Base-by-base conservation (phyloP, 2,888 invertebrate species). In the Miltochrista miniata region DNA sequence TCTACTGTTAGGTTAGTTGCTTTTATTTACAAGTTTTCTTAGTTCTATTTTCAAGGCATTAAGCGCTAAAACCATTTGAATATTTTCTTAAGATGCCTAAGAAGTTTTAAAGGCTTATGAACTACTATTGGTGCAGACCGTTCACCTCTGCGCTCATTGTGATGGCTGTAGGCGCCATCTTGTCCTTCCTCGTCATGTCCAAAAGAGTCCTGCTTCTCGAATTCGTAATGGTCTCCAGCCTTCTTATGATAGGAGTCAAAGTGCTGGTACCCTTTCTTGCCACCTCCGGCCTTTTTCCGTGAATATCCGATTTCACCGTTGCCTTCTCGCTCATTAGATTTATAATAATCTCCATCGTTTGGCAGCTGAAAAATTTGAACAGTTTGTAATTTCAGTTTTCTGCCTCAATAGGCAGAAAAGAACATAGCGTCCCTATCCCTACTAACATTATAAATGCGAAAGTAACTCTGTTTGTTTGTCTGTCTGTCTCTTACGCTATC, bases 161-260 rank as follows among this genome's bases (percentile, higher is more conserved):
- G 80, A 53, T 89, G 81, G 62, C 86, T 87, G 75, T 87, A 79
- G 0, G 85, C 88, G 1, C 81, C 93, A 50, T 88, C 89, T 34
- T 93, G 92, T 2, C 78, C 87, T 24, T 85, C 91, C 12, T 90
- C 83, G 12, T 92, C 92, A 39, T 90, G 89, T 1, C 95, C 95
- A 71, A 87, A 95, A 44, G 94, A 93, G 39, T 94, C 93, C 70
- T 95, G 93, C 70, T 93, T 93, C 76, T 95, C 95, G 66, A 94
- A 94, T 61, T 94, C 95, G 79, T 94, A 95, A 72, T 94, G 93
- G 79, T 95, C 95, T 0, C 95, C 95, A 34, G 93, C 94, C 76
- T 94, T 95, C 79, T 95, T 95, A 83, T 95, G 95, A 84, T 87
- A 95, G 45, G 94, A 93, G 82, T 95, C 95, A 70, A 93, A 94